A percentile compares a stretch with the other conserved stretches of the same genome.
phyloP scores from a whole-genome alignment of 2,113 vertebrate species.

The Phylloscopus trochilus region DNA sequence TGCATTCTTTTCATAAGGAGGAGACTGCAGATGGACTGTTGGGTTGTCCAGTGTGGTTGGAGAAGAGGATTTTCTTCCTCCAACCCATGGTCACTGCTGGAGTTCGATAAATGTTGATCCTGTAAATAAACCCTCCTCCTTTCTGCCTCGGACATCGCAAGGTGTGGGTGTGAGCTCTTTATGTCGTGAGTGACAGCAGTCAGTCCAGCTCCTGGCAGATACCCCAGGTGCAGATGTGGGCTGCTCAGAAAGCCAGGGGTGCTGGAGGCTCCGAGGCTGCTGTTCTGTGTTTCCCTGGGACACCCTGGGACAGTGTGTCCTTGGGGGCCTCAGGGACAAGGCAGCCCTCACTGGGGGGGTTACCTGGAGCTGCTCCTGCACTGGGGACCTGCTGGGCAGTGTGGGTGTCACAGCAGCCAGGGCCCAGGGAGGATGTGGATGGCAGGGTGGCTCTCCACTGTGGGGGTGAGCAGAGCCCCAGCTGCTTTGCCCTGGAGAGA shows the following conservation, averaged over 20 bases:
- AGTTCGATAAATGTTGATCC: no score
- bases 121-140: no score
- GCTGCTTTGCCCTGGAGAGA: no score
- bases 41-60: no score
- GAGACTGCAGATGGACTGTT: no score
- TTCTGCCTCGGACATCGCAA: no score
- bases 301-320: neutral
- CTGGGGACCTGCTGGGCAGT: neutral
- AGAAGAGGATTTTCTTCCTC: no score
- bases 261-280: neutral
- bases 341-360: rapidly evolving
- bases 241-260: rapidly evolving
- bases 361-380: rapidly evolving
- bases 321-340: neutral
- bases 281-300: rapidly evolving
- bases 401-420: neutral
- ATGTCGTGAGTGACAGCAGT: no score
- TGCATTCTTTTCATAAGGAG: no score
- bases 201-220: neutral
- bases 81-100: no score
- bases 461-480: no score
- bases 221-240: rapidly evolving
- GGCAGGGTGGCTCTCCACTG: neutral
- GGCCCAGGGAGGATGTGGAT: rapidly evolving
- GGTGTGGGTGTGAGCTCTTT: no score